phyloP scores from a whole-genome alignment of 2,113 vertebrate species.

The Physeter macrocephalus region DNA sequence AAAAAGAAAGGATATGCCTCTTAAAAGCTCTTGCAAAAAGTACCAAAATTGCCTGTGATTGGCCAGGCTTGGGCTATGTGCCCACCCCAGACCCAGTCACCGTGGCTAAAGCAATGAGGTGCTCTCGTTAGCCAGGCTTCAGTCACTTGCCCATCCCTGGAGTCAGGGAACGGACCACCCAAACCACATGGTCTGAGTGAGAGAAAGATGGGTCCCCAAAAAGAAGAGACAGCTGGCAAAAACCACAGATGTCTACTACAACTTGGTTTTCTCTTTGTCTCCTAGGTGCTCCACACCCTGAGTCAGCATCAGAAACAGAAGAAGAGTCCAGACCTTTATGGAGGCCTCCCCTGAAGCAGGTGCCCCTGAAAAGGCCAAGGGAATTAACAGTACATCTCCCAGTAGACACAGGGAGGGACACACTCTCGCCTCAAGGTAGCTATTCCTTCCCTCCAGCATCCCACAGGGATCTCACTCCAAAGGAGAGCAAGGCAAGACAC shows the following conservation, averaged over 20 bases:
- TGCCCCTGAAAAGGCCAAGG: conserved; percentile 26
- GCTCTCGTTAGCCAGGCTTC: not conserved
- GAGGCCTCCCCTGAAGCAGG: conserved; percentile 31
- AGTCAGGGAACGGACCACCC: not conserved
- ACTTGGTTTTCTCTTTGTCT: conserved; percentile 3
- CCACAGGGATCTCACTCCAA: not conserved
- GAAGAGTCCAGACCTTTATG: not conserved
- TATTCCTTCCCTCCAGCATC: not conserved
- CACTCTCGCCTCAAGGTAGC: conserved; percentile 42
- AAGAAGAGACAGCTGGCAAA: not conserved
- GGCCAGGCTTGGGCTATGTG: not conserved
- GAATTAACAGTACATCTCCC: conserved; percentile 55
- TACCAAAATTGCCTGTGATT: not conserved
- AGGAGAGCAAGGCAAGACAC: conserved; percentile 11
- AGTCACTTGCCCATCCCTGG: no score
- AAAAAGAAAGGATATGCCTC: not conserved
- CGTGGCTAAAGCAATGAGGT: not conserved
- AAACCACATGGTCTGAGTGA: not conserved
- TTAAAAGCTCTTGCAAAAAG: not conserved
- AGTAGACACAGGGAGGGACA: conserved; percentile 35
- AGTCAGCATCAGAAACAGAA: conserved; percentile 7
- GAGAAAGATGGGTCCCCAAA: not conserved
- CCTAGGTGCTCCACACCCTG: conserved; percentile 33
- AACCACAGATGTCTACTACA: not conserved
- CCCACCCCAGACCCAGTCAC: not conserved